Base-by-base conservation (phyloP, 2,888 invertebrate genomes). In the Agrotis clavis region DNA sequence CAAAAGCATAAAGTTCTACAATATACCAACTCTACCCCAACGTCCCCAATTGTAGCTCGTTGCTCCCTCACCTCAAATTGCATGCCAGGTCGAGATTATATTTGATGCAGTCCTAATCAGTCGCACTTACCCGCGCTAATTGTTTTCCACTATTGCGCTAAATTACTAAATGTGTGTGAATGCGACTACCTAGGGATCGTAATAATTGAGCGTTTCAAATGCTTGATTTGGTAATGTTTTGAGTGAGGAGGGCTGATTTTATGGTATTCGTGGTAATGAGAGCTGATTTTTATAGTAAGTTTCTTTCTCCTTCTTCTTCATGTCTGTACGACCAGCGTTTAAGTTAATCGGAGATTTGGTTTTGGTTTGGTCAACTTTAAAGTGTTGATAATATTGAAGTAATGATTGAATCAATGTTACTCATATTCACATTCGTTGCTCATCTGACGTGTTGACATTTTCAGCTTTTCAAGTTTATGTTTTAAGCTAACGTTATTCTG, bases 101-200 rank as follows among this genome's bases (percentile, higher is more conserved):
- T 92, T 89, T 92, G 94, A 93, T 91, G 90, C 91, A 83, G 89
- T 86, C 86, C 93, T 94, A 94, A 95, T 95, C 94, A 94, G 91
- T 92, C 92, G 92, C 92, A 93, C 92, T 92, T 92, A 92, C 89
- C 62, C 57, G 82, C 54, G 84, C 90, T 95, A 94, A 95, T 95
- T 95, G 94, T 94, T 93, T 92, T 93, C 89, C 91, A 88, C 85
- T 84, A 80, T 79, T 80, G 78, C 72, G 82, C 87, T 90, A 90
- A 90, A 91, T 87, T 87, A 84, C 87, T 90, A 89, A 90, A 91
- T 87, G 88, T 77, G 35, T 41, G 9, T 60, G 66, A 67, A 35
- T 50, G 30, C 48, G 56, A 11, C 19, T 66, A 63, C 59, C 71
- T 69, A 66, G 30, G 66, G 45, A n/a, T 21, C n/a, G 41, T 72